Evolutionary conservation across 2,797 vertebrate species (phyloP).

Genomic region (Protonibea diacanthus): DNA sequence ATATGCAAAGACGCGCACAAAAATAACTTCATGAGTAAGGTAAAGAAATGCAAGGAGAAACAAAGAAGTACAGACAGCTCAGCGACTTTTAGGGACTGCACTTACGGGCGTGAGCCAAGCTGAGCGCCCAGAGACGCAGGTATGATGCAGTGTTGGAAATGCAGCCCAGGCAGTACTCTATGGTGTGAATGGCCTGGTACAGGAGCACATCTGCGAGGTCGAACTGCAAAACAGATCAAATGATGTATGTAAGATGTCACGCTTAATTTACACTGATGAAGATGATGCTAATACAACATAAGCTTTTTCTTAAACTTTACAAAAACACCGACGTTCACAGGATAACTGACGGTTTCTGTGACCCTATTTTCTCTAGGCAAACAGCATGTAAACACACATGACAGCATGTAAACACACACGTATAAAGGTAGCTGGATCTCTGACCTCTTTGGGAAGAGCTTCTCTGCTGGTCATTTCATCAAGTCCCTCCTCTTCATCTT

Average conservation of each 20-base stretch:
- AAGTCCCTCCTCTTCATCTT: constrained; percentile 89
- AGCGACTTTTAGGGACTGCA: constrained; percentile 10
- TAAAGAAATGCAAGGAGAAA: neutral
- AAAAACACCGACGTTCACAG: neutral
- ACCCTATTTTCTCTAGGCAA: neutral
- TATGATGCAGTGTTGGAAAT: constrained; percentile 98
- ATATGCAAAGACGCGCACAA: neutral
- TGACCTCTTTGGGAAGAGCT: constrained; percentile 88
- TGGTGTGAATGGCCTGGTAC: constrained; percentile 97
- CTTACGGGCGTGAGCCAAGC: constrained; percentile 97
- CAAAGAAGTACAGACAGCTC: neutral
- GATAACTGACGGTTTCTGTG: neutral
- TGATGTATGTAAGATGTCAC: neutral
- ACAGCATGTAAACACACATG: no score
- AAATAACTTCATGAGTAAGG: neutral
- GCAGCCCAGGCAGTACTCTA: constrained; percentile 97
- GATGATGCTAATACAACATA: neutral
- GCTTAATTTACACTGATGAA: neutral
- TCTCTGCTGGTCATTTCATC: constrained; percentile 84
- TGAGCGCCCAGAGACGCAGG: constrained; percentile 97
- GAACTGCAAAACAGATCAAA: constrained; percentile 87
- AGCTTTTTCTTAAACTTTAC: neutral
- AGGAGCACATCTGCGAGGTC: constrained; percentile 93
- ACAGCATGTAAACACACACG: neutral
- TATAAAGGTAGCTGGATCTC: neutral